Percentiles rank a stretch among this genome's conserved stretches.
Conservation (phyloP, 2,797 vertebrate species). For the Cercopithecus hamlyni region DNA sequence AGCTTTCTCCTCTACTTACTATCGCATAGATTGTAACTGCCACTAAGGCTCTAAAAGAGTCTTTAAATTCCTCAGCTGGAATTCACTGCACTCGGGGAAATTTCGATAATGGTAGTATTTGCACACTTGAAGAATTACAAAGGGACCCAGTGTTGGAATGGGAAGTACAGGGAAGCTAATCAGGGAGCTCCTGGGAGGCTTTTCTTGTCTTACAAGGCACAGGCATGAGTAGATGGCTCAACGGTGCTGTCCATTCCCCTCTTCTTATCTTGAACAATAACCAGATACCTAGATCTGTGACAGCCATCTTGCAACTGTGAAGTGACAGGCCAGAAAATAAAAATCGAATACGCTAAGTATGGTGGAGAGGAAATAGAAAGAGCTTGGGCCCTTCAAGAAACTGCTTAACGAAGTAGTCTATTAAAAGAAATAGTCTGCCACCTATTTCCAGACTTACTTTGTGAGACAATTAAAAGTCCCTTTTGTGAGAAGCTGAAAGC, state of each 20-base stretch:
- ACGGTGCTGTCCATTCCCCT: neutral
- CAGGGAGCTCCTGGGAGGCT: neutral
- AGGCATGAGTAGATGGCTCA: neutral
- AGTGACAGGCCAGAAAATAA: slow-evolving; percentile 6
- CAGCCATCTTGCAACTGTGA: slow-evolving; percentile 12
- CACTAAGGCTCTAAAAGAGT: neutral
- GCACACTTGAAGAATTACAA: neutral
- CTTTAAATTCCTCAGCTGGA: neutral
- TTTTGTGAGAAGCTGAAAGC: slow-evolving; percentile 18
- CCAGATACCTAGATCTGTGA: neutral
- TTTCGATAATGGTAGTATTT: neutral
- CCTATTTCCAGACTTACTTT: slow-evolving; percentile 13
- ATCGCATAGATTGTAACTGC: neutral
- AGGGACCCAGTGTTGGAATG: neutral
- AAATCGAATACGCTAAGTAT: slow-evolving; percentile 30
- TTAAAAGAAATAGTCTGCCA: neutral
- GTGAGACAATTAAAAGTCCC: slow-evolving; percentile 21
- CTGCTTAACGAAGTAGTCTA: neutral
- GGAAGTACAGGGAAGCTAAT: neutral
- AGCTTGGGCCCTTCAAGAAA: slow-evolving; percentile 30
- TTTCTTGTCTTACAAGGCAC: neutral
- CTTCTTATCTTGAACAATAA: slow-evolving; percentile 35
- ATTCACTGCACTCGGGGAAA: neutral
- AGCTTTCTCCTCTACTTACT: neutral
- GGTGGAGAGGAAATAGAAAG: neutral